Evolutionary conservation across 2,113 vertebrate genomes (phyloP).

Genomic region (Pan troglodytes): NHGRI_mPanTro3-v2.1_pri NC_072410.2:14138001-14138500

Average conservation of each 20-base stretch:
- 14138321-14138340: not conserved
- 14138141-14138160: not conserved
- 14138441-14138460: not conserved
- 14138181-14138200: not conserved
- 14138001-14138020: too few relatives aligned
- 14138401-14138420: not conserved
- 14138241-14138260: not conserved
- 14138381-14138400: not conserved
- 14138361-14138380: not conserved
- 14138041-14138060: not conserved
- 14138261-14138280: not conserved
- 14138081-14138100: not conserved
- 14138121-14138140: not conserved
- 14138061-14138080: not conserved
- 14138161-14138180: not conserved
- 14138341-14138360: not conserved
- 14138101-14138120: not conserved
- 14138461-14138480: not conserved
- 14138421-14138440: not conserved
- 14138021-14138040: not conserved
- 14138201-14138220: not conserved
- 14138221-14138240: not conserved
- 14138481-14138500: not conserved
- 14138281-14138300: not conserved
- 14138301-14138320: accelerated